Conservation (phyloP, 92 coral and sea anemone genomes). For the Parazoanthus darwini region DNA sequence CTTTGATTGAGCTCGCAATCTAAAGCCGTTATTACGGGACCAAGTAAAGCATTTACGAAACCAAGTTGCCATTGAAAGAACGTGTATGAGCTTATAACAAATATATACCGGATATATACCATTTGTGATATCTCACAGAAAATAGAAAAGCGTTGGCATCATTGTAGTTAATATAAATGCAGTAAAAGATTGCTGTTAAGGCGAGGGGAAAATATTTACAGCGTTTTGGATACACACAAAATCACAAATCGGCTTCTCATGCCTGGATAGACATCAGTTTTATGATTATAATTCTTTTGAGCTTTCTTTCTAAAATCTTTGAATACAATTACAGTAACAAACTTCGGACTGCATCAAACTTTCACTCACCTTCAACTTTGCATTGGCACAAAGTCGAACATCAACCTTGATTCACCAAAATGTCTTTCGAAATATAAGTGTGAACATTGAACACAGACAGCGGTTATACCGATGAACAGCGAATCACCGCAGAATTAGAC, state of each 20-base stretch:
- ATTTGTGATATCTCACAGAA: not conserved
- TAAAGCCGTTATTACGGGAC: no score
- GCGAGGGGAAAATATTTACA: not conserved
- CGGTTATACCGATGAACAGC: not conserved
- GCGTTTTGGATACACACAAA: not conserved
- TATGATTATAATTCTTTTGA: not conserved
- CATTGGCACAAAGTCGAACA: conserved; percentile 8
- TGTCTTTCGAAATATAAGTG: not conserved
- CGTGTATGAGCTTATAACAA: not conserved
- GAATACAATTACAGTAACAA: not conserved
- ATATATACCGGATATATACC: not conserved
- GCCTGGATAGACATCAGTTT: not conserved
- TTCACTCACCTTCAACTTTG: conserved; percentile 19
- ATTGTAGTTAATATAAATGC: not conserved
- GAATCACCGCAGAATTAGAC: conserved; percentile 7
- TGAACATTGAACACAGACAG: conserved; percentile 5
- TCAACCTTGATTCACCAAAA: conserved; percentile 3
- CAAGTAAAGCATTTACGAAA: not conserved
- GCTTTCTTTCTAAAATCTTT: not conserved
- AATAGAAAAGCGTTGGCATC: not conserved
- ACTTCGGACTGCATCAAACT: not conserved
- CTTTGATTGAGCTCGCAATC: not conserved
- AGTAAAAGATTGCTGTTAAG: not conserved
- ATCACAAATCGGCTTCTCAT: not conserved
- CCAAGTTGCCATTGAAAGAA: not conserved